Conservation (phyloP, 2,888 invertebrate species). For the Cryptophagus acutangulus region DNA sequence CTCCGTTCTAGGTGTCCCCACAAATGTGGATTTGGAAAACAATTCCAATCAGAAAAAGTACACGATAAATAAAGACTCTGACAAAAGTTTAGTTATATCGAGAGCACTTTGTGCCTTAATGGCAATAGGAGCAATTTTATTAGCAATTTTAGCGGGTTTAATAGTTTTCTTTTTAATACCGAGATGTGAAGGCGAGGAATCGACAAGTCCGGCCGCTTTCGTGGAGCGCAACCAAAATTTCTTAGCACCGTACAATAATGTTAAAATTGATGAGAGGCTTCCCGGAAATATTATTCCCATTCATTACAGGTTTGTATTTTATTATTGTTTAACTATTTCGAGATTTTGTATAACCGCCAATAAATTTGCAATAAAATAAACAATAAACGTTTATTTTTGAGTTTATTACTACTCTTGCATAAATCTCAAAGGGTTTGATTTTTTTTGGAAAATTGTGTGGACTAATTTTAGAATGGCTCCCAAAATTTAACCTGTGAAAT, state of each 20-base stretch:
- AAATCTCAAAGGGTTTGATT: too few relatives aligned
- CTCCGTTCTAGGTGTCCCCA: constrained; percentile 44
- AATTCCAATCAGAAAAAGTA: constrained; percentile 45
- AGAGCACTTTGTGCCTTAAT: constrained; percentile 42
- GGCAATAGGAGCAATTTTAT: constrained; percentile 40
- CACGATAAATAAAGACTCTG: constrained; percentile 38
- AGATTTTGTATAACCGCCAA: too few relatives aligned
- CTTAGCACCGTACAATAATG: background rate
- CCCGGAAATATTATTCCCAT: constrained; percentile 39
- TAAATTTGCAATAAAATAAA: too few relatives aligned
- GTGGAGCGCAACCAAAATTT: constrained; percentile 13
- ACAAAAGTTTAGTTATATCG: constrained; percentile 38
- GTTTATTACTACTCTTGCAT: too few relatives aligned
- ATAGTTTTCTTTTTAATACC: constrained; percentile 44
- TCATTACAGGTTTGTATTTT: constrained; percentile 42
- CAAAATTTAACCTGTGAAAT: too few relatives aligned
- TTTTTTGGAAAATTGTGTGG: too few relatives aligned
- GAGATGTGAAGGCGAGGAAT: constrained; percentile 26
- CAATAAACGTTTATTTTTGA: too few relatives aligned
- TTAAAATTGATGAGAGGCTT: constrained; percentile 31
- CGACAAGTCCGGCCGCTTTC: constrained; percentile 22
- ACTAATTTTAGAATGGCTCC: too few relatives aligned
- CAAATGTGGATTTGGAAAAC: constrained; percentile 43
- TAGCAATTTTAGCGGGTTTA: constrained; percentile 42
- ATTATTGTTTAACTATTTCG: too few relatives aligned